Percentiles rank a stretch among this genome's conserved stretches.
phyloP scores from a whole-genome alignment of 2,797 vertebrate species.

The Syndactyla subalaris region DNA sequence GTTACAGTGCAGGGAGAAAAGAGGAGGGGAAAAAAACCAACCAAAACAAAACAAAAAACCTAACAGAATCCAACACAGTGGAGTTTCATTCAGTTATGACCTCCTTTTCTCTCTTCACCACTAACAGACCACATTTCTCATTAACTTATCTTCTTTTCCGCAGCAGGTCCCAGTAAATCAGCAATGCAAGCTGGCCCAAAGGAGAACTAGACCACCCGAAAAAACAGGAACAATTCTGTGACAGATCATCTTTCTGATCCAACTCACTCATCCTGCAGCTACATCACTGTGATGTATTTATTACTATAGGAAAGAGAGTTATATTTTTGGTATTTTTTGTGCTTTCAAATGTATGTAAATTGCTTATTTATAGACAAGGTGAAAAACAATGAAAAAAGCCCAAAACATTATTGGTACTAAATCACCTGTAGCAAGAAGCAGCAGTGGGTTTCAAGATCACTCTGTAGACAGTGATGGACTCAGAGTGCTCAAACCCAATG shows the following conservation, averaged over 20 bases:
- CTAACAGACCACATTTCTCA: not conserved
- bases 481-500: accelerated
- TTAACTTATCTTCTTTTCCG: not conserved
- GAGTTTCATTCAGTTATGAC: not conserved
- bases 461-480: not conserved
- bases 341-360: not conserved
- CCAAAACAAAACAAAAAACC: too few species aligned
- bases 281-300: not conserved
- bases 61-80: not conserved
- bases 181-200: not conserved
- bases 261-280: not conserved
- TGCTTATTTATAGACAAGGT: not conserved
- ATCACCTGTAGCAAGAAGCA: not conserved
- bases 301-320: not conserved
- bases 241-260: not conserved
- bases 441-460: not conserved
- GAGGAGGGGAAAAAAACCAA: not conserved
- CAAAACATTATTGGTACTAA: not conserved
- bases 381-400: not conserved
- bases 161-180: not conserved
- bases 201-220: not conserved
- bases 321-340: not conserved
- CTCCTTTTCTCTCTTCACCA: not conserved
- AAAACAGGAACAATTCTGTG: not conserved
- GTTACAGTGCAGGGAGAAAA: not conserved